Evolutionary conservation across 2,113 vertebrate genomes (phyloP).

Genomic region (Spilogale gracilis): DNA sequence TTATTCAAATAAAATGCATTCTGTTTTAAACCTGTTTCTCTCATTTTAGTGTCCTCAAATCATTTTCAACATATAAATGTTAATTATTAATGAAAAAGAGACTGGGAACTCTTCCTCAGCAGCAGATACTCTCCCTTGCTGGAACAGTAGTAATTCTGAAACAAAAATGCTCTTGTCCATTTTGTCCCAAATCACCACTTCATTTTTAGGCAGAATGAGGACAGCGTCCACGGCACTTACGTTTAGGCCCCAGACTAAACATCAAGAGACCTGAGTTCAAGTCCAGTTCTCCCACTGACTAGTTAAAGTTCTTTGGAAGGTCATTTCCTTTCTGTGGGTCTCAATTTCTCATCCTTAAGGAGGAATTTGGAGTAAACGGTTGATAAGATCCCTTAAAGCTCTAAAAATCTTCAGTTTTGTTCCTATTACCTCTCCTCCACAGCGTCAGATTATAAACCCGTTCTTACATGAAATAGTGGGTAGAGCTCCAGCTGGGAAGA

Average conservation of each 20-base stretch:
- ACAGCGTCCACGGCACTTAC: background rate
- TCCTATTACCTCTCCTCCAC: background rate
- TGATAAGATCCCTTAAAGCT: background rate
- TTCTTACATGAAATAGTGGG: background rate
- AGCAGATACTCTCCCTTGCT: background rate
- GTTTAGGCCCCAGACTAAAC: background rate
- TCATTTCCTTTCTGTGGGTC: background rate
- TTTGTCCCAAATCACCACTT: background rate
- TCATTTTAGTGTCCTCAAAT: conserved; percentile 29
- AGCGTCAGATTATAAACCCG: background rate
- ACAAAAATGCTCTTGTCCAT: background rate
- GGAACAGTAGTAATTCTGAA: background rate
- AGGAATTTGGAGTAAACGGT: background rate
- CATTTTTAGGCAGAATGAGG: background rate
- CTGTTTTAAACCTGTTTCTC: conserved; percentile 29
- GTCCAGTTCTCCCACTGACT: background rate
- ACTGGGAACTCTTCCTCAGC: background rate
- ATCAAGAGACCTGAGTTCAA: background rate
- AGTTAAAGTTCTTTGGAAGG: background rate
- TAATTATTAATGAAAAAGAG: background rate
- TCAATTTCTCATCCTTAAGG: background rate
- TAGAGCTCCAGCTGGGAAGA: background rate
- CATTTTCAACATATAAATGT: background rate
- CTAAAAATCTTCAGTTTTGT: background rate
- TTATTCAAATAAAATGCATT: conserved; percentile 71